These are phyloP conservation scores for Peribatodes rhomboidaria DNA, from an alignment of 2,888 invertebrate species.

Conservation along the genomic window DNA sequence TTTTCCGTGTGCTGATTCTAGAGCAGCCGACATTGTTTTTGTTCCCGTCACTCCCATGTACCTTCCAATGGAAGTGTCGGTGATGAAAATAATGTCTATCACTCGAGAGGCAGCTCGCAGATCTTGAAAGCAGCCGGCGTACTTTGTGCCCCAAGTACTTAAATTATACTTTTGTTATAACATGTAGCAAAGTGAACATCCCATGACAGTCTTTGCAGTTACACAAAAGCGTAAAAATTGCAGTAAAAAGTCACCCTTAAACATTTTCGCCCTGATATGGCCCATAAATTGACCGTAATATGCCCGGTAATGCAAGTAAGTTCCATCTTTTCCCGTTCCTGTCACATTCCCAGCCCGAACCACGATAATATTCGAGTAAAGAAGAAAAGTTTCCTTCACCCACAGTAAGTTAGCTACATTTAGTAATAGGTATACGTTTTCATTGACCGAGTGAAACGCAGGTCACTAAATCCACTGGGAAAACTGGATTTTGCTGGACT, in stretches of 20 bases:
- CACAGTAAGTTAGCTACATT: no score
- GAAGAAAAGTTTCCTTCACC: no score
- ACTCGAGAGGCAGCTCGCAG: not conserved
- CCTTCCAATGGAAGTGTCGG: not conserved
- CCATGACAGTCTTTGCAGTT: not conserved
- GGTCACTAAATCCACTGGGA: no score
- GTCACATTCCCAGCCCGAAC: not conserved
- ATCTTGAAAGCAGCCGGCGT: not conserved
- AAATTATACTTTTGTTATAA: not conserved
- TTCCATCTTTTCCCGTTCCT: not conserved
- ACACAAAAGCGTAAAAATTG: not conserved
- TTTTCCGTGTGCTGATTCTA: not conserved
- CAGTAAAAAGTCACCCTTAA: slow-evolving; percentile 2
- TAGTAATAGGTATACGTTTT: no score
- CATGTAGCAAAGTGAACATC: not conserved
- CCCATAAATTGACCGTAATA: not conserved
- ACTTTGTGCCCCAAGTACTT: not conserved
- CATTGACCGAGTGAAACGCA: no score
- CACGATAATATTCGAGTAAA: no score
- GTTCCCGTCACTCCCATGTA: not conserved
- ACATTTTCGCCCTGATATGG: not conserved
- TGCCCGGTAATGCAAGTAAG: not conserved
- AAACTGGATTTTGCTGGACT: no score
- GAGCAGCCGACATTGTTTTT: not conserved
- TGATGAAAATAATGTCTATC: not conserved